Base-by-base conservation (phyloP, 2,797 vertebrate species). In the Borostomias antarcticus region DNA sequence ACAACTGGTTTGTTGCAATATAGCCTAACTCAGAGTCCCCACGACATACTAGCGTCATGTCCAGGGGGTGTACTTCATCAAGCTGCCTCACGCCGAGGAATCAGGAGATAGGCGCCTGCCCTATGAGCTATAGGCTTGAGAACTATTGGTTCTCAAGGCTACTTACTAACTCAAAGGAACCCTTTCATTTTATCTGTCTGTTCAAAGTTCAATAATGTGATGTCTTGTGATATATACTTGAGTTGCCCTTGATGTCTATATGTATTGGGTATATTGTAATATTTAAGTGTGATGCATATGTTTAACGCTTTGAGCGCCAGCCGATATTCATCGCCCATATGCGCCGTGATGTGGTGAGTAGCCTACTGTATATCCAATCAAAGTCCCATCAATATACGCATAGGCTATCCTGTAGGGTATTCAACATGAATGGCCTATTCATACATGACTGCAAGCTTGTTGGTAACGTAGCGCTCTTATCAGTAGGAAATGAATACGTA, bases 141-240 rank as follows among this genome's bases (percentile, higher is more conserved):
- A n/a, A n/a, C n/a, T n/a, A n/a, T n/a, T n/a, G n/a, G n/a, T n/a
- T n/a, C n/a, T n/a, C n/a, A n/a, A n/a, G n/a, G n/a, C n/a, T n/a
- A n/a, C n/a, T n/a, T n/a, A n/a, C n/a, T n/a, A n/a, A n/a, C n/a
- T n/a, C n/a, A n/a, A n/a, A n/a, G n/a, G n/a, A n/a, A n/a, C n/a
- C n/a, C n/a, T n/a, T n/a, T n/a, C n/a, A n/a, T n/a, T n/a, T n/a
- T n/a, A 45, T n/a, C n/a, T 4, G 40, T 17, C 5, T 59, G 15
- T 59, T 45, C 26, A 26, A 89, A 90, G 87, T 86, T 90, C 87
- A 90, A 70, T 32, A 25, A 64, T 69, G 54, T 35, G 51, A 66
- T 67, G 72, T 58, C 74, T 26, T 66, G 66, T 61, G 47, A 70
- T 64, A 2, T 88, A 83, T 87, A 86, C 83, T 84, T 86, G 86